A percentile compares a stretch with the other conserved stretches of the same genome.
Evolutionary conservation across 2,888 invertebrate genomes (phyloP).

Genomic region (Orthonevra nobilis): DNA sequence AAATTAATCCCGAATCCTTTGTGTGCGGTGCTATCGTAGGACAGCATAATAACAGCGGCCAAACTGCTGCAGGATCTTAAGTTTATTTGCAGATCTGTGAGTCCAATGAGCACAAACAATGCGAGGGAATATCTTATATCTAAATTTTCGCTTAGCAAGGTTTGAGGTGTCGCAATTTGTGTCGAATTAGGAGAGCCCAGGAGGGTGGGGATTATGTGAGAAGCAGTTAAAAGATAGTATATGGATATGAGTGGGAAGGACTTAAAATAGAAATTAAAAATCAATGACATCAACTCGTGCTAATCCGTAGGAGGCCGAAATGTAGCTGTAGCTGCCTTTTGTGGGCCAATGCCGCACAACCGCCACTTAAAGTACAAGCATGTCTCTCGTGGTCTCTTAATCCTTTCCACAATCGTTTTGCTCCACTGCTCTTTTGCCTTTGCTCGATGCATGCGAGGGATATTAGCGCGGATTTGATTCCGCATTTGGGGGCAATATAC

Average conservation of each 20-base stretch:
- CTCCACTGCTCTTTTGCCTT: constrained; percentile 12
- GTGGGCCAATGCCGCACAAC: too few relatives aligned
- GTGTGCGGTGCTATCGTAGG: constrained; percentile 46
- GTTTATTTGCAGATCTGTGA: constrained; percentile 23
- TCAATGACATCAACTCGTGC: constrained; percentile 62
- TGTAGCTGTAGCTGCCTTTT: too few relatives aligned
- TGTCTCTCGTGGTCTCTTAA: constrained; percentile 11
- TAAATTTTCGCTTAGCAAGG: constrained; percentile 3
- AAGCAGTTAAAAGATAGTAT: too few relatives aligned
- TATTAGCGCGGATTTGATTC: constrained; percentile 53
- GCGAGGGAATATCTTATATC: constrained; percentile 46
- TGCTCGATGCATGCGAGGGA: constrained; percentile 25
- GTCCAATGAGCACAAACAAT: constrained; percentile 34
- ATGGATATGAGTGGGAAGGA: neutral
- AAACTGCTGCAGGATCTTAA: constrained; percentile 46
- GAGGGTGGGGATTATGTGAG: constrained; percentile 45
- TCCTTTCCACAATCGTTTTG: constrained; percentile 55
- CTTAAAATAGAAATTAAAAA: constrained; percentile 65
- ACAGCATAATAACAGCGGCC: neutral
- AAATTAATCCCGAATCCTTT: constrained; percentile 66
- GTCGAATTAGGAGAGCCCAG: constrained; percentile 42
- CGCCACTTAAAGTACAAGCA: neutral
- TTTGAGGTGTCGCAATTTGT: constrained; percentile 62
- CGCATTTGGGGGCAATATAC: too few relatives aligned
- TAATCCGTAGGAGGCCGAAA: constrained; percentile 60